Conservation (phyloP, 2,113 vertebrate genomes). For the Lycaon pictus region DNA sequence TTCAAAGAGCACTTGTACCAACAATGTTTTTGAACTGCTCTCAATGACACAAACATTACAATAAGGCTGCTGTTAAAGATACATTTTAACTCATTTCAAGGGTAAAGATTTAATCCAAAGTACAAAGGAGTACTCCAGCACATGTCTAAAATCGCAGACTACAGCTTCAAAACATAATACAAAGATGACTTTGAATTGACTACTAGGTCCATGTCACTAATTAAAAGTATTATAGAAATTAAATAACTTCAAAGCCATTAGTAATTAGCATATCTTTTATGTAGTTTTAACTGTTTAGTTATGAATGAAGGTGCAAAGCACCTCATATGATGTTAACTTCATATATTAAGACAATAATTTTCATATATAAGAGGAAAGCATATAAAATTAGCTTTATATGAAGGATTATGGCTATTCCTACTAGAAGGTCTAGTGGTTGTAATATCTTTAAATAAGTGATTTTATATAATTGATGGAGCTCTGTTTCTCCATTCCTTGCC, state of each 20-base stretch:
- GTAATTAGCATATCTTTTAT: not conserved
- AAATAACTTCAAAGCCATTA: not conserved
- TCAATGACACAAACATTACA: not conserved
- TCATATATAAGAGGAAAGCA: not conserved
- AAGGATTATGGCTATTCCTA: not conserved
- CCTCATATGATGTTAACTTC: not conserved
- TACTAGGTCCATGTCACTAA: not conserved
- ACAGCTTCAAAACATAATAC: not conserved
- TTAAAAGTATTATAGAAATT: not conserved
- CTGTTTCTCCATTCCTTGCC: not conserved
- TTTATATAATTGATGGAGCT: not conserved
- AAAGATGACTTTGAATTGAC: not conserved
- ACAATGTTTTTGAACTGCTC: not conserved
- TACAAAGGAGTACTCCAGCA: fast-evolving
- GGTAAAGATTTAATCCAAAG: not conserved
- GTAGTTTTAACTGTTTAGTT: not conserved
- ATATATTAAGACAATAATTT: not conserved
- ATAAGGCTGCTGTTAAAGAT: not conserved
- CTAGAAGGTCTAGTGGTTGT: not conserved
- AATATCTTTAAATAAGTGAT: not conserved
- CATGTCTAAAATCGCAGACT: not conserved
- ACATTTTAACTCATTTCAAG: not conserved
- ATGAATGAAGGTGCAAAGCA: not conserved
- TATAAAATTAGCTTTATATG: not conserved
- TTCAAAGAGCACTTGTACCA: not conserved